These are phyloP conservation scores for Gandaritis pyraliata DNA, from an alignment of 2,888 invertebrate species.

Conservation along the genomic window DNA sequence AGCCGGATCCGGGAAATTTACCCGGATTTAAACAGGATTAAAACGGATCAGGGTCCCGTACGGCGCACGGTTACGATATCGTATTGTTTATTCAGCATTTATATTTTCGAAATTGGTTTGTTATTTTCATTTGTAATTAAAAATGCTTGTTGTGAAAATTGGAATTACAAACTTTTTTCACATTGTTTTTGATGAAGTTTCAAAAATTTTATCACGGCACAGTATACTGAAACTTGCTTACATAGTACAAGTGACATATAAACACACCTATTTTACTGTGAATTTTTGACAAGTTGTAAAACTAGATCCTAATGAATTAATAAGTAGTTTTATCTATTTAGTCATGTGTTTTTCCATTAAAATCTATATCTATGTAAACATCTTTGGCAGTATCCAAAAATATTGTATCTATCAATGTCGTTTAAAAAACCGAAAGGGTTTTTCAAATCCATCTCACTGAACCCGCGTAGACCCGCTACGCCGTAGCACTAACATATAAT, in stretches of 20 bases:
- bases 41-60: constrained; percentile 48
- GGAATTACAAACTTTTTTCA: neutral
- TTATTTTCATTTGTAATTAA: constrained; percentile 52
- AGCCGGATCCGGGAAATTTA: constrained; percentile 59
- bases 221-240: too few relatives aligned
- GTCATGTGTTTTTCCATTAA: too few relatives aligned
- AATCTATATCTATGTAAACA: too few relatives aligned
- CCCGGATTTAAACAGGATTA: constrained; percentile 66
- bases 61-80: constrained; percentile 71
- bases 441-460: constrained; percentile 59
- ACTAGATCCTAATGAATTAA: too few relatives aligned
- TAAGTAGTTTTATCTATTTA: too few relatives aligned
- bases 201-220: too few relatives aligned
- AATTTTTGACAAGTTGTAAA: too few relatives aligned
- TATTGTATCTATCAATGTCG: neutral
- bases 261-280: too few relatives aligned
- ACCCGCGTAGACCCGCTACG: constrained; percentile 74
- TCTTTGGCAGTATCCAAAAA: too few relatives aligned
- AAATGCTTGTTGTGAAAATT: constrained; percentile 26
- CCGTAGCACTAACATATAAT: constrained; percentile 84
- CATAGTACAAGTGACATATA: too few relatives aligned
- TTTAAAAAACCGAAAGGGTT: neutral
- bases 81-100: constrained; percentile 76
- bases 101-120: constrained; percentile 66
- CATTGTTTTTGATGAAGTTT: too few relatives aligned